Evolutionary conservation across 2,113 vertebrate species (phyloP), one percentile per base, ranked within the genome.

Genomic region (Eira barbara): DNA sequence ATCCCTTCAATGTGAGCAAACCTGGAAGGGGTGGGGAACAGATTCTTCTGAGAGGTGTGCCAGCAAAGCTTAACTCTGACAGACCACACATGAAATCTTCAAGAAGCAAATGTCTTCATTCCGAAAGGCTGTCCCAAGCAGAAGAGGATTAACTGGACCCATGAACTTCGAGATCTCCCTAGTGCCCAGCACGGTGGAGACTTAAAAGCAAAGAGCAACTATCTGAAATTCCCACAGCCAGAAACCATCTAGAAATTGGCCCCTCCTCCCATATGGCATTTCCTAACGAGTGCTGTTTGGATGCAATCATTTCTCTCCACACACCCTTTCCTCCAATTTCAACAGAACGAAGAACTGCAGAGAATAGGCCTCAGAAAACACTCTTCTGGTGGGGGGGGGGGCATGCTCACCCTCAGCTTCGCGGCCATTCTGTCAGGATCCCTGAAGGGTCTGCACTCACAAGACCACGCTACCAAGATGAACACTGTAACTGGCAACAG

Each of bases 251-350:
- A 81, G 67, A 86, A 89, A 86, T 21, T 87, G 0, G 0, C 87
- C 61, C 82, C 74, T 80, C 47, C 83, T 79, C 59, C 17, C 0
- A 10, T 42, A 2, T 0, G 3, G 63, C n/a, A 97, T 97, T 97
- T 97, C 96, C 87, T 96, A 96, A 95, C 31, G 20, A 88, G 78
- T n/a, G 45, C 80, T 82, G 73, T 89, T 85, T 67, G 29, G 57
- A 73, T 79, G 94, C 92, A 97, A 95, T 88, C 57, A 55, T 88
- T 90, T 95, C 91, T 97, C 84, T 49, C 80, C 74, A 69, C 93
- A 96, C 49, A 88, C 93, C 94, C 96, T 98, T 98, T 97, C 97
- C 97, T 97, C 91, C 91, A 92, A 80, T 98, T 98, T 97, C 97
- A 91, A 95, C 91, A 98, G 94, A 94, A 94, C 18, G 29, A 96